Conservation (phyloP, 2,888 invertebrate genomes). For the Diloba caeruleocephala region DNA sequence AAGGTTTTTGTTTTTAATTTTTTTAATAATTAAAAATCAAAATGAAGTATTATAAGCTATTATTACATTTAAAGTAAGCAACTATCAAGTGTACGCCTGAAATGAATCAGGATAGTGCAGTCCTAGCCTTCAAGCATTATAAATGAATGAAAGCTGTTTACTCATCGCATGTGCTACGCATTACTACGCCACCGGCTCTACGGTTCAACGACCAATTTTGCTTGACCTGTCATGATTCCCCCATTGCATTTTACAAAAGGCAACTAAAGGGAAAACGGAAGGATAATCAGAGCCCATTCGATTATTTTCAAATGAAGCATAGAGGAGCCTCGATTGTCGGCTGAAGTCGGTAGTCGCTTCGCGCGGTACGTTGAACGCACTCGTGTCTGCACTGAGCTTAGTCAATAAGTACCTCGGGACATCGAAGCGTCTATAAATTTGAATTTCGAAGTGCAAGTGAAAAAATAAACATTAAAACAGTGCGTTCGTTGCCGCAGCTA, state of each 20-base stretch:
- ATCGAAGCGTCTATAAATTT: constrained; percentile 56
- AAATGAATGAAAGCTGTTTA: constrained; percentile 73
- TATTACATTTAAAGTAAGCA: no score
- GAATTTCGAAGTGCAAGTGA: constrained; percentile 66
- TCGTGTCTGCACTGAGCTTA: constrained; percentile 65
- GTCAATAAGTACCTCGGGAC: constrained; percentile 56
- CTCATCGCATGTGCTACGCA: constrained; percentile 67
- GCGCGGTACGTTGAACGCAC: constrained; percentile 71
- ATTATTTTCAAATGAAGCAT: constrained; percentile 75
- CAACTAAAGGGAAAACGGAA: constrained; percentile 59
- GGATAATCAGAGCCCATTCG: constrained; percentile 58
- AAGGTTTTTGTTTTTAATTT: no score
- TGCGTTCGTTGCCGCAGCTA: constrained; percentile 43
- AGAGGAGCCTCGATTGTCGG: constrained; percentile 69
- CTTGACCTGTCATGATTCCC: constrained; percentile 59
- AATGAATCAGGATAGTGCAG: constrained; percentile 17
- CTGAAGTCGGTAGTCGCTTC: constrained; percentile 75
- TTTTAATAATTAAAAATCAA: no score
- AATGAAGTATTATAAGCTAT: no score
- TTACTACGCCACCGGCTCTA: constrained; percentile 66
- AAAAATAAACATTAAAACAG: constrained; percentile 50
- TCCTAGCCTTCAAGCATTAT: constrained; percentile 46
- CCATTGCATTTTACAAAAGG: constrained; percentile 38
- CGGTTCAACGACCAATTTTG: constrained; percentile 59
- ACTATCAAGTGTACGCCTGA: not conserved